Evolutionary conservation across 1,140 invertebrate species (phyloP), one percentile per base, ranked within the genome.

Genomic region (Lucilia cuprina): DNA sequence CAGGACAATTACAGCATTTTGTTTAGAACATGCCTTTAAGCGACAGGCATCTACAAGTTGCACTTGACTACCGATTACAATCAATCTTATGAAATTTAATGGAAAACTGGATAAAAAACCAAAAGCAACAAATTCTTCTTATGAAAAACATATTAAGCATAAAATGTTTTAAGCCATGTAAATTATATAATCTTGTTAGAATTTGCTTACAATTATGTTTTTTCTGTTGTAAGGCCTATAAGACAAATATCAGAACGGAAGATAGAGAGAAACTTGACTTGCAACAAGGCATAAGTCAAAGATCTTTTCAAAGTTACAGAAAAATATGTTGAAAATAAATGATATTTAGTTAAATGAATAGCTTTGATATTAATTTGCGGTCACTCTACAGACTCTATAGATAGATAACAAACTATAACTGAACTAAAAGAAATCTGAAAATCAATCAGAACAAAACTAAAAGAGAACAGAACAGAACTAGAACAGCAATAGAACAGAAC

Each of bases 41-140:
- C 77, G 77, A 80, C 77, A 80, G 41, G 41, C 77, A 80, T 80
- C 77, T 80, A 80, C 77, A 80, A 80, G 77, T 80, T 80, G 88
- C 88, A 89, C 85, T 89, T 89, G 88, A 89, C 88, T 89, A 89
- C 88, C 88, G 88, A 89, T 89, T 89, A 89, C 89, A 89, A 89
- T 89, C 88, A 89, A 89, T 89, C 88, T 89, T 89, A 75, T 85
- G 87, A 87, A 87, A 89, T 21, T n/a, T 50, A 21, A 49, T 80
- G 41, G 21, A 21, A 49, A 80, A 50, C n/a, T 21, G 19, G 13
- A 49, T 8, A 80, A 19, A 21, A 47, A 80, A 17, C 50, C 5
- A 21, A 49, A 80, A 49, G 1, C 5, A 25, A 70, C 55, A 70
- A 70, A 25, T 70, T 70, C 65, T 70, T 70, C 0, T 25, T 19